Percentiles rank a stretch among this genome's conserved stretches.
Evolutionary conservation across 2,113 vertebrate genomes (phyloP).

Genomic region (Rallus limicola): DNA sequence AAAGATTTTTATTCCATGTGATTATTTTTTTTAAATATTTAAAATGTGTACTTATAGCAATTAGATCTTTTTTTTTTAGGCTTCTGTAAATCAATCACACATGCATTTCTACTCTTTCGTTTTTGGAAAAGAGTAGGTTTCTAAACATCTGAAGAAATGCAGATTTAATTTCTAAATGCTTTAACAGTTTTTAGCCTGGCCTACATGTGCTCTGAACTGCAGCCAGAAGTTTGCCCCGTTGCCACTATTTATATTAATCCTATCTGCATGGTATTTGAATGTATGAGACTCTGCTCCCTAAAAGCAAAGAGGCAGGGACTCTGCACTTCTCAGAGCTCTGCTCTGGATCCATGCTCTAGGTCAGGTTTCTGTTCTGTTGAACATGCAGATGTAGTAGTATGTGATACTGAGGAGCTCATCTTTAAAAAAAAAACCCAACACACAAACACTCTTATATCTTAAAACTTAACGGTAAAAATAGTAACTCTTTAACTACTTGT

Average conservation of each 20-base stretch:
- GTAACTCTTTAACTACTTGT: neutral
- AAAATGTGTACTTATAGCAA: accelerated
- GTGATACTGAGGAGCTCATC: neutral
- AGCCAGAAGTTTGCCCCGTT: neutral
- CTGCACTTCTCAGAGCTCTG: neutral
- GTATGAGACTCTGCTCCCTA: accelerated
- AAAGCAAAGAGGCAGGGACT: neutral
- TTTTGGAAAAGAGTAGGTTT: accelerated
- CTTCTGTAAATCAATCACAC: neutral
- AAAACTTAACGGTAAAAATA: neutral
- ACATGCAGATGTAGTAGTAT: neutral
- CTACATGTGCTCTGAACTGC: neutral
- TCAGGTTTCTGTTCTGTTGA: neutral
- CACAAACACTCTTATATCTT: accelerated
- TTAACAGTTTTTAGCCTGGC: neutral
- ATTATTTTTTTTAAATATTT: neutral
- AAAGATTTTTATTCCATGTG: accelerated
- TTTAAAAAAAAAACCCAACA: neutral
- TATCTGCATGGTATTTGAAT: neutral
- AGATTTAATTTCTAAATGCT: neutral
- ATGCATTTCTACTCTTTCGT: neutral
- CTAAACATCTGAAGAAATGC: no score
- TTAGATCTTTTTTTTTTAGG: neutral
- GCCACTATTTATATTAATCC: neutral
- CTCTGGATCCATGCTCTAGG: neutral